Conservation (phyloP, 1,140 invertebrate genomes). For the Helicoverpa zea region DNA sequence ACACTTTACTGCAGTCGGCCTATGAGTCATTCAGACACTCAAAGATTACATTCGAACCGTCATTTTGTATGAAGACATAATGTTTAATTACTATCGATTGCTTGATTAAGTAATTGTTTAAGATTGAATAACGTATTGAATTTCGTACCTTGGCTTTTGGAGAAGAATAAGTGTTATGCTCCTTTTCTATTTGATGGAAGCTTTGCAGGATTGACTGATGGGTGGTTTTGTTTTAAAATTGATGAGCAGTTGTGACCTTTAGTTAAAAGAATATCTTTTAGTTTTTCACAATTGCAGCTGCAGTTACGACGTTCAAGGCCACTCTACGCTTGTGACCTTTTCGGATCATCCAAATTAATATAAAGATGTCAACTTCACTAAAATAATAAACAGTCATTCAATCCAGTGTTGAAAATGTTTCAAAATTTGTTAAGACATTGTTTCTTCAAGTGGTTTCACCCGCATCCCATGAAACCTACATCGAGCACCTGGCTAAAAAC, state of each 20-base stretch:
- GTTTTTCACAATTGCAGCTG: no score
- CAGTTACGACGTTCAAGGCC: no score
- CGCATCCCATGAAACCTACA: no score
- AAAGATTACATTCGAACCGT: not conserved
- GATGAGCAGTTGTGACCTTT: not conserved
- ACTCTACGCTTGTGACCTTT: no score
- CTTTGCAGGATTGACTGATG: not conserved
- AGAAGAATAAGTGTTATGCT: not conserved
- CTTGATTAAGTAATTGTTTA: conserved; percentile 30
- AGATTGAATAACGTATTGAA: conserved; percentile 25
- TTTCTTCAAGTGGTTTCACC: no score
- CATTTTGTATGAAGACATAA: conserved; percentile 3
- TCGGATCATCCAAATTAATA: no score
- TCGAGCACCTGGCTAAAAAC: no score
- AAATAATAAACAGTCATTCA: no score
- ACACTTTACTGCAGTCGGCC: conserved; percentile 26
- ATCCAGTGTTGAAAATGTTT: no score
- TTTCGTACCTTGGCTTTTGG: not conserved
- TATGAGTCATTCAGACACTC: conserved; percentile 22
- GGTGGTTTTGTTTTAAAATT: not conserved
- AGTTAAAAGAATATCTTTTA: no score
- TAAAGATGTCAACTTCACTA: no score
- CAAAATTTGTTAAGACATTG: no score
- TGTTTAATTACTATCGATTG: conserved; percentile 30
- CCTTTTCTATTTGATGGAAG: not conserved